Base-by-base conservation (phyloP, 2,797 vertebrate genomes). In the Cryptoprocta ferox region DNA sequence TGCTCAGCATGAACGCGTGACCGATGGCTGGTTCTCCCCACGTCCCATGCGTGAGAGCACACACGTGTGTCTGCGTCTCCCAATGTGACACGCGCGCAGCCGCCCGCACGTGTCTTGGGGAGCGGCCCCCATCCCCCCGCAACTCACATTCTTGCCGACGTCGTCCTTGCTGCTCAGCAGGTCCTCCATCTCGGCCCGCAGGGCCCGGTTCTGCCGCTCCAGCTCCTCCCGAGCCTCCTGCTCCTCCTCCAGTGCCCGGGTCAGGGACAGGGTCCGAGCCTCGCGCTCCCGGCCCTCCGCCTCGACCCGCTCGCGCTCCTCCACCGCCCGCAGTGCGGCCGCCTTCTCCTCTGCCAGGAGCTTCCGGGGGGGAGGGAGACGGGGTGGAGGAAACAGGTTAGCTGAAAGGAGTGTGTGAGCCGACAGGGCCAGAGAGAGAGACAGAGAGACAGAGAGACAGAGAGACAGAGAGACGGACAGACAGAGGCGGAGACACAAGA, bases 151-250 rank as follows among this genome's bases (percentile, higher is more conserved):
- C 98, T 99, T 99, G 98, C 99, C 99, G 2, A 99, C 99, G 2
- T 99, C 99, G 0, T 99, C 99, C 98, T 99, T 99, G 97, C 99
- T 99, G 97, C 99, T 99, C 56, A 99, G 99, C 6, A 99, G 99
- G 24, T 99, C 99, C 68, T 99, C 99, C 99, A 99, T 99, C 97
- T 99, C 99, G 0, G 98, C 93, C 18, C 99, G 99, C 19, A 99
- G 99, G 70, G 99, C 99, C 93, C 99, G 99, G 98, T 99, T 99
- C 98, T 99, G 96, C 92, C 99, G 99, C 97, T 99, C 99, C 6
- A 99, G 98, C 98, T 99, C 99, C 75, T 99, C 99, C 24, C 98
- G 99, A 9, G 99, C 98, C 56, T 99, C 99, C 80, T 99, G 98
- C 59, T 99, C 99, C 95, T 99, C 99, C 98, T 99, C 99, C 95